Evolutionary conservation across 1,140 invertebrate species (phyloP).

Genomic region (Magallana gigas): DNA sequence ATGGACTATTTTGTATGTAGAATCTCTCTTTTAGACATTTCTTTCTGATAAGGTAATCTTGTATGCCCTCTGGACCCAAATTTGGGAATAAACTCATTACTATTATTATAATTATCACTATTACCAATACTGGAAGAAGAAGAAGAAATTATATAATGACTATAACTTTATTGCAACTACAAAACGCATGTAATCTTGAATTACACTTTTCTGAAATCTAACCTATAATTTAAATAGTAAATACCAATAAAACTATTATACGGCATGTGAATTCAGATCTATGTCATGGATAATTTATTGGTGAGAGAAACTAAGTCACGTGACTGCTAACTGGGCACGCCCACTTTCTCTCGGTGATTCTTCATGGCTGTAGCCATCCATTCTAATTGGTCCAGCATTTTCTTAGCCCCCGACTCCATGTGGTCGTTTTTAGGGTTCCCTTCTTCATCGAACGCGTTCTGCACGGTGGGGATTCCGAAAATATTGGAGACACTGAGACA

Average conservation of each 20-base stretch:
- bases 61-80: no score
- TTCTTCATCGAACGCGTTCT: constrained; percentile 75
- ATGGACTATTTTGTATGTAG: no score
- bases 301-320: background rate
- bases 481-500: constrained; percentile 79
- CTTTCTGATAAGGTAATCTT: no score
- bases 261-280: background rate
- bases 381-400: constrained; percentile 76
- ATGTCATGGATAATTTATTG: background rate
- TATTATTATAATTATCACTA: no score
- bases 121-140: no score
- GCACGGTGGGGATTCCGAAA: constrained; percentile 77
- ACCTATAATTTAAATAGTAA: no score
- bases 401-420: constrained; percentile 68
- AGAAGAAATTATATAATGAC: no score
- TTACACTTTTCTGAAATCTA: no score
- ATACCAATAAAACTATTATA: background rate
- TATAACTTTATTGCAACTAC: no score
- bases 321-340: constrained; percentile 50
- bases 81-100: no score
- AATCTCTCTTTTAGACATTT: no score
- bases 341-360: constrained; percentile 66
- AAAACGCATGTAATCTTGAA: no score
- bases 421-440: constrained; percentile 74
- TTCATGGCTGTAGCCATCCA: constrained; percentile 79